These are phyloP conservation scores for Caenorhabditis parvicauda DNA, from an alignment of 2,888 invertebrate species.

Conservation along the genomic window DNA sequence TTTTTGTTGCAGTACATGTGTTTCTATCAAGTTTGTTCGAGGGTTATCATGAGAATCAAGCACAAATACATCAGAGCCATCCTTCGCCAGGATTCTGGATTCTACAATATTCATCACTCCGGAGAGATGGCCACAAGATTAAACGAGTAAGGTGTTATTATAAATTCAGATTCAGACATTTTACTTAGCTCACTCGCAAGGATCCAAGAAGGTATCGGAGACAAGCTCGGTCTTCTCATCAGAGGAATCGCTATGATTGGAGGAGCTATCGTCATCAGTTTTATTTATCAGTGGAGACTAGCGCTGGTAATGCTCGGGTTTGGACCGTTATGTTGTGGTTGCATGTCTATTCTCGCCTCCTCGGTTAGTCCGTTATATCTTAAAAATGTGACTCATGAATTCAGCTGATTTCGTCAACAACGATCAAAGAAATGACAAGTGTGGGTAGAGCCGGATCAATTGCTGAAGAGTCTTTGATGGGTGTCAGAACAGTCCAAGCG, in stretches of 20 bases:
- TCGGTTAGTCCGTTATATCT: background rate
- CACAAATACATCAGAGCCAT: conserved; percentile 35
- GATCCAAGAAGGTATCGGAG: conserved; percentile 47
- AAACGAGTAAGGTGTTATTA: conserved; percentile 31
- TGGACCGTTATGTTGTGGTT: conserved; percentile 44
- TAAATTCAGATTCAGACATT: background rate
- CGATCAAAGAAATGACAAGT: conserved; percentile 31
- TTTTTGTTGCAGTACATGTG: conserved; percentile 37
- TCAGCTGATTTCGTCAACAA: conserved; percentile 42
- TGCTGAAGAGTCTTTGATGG: conserved; percentile 49
- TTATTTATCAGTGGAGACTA: conserved; percentile 46
- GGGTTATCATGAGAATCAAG: conserved; percentile 36
- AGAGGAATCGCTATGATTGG: conserved; percentile 40
- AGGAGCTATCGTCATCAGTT: conserved; percentile 33
- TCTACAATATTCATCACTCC: conserved; percentile 46
- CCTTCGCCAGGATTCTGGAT: conserved; percentile 47
- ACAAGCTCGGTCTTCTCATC: conserved; percentile 47
- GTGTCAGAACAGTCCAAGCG: conserved; percentile 50
- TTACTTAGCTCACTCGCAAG: conserved; percentile 19
- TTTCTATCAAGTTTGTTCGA: conserved; percentile 42
- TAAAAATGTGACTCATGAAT: conserved; percentile 3
- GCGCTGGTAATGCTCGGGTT: conserved; percentile 48
- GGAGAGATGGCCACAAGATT: conserved; percentile 42
- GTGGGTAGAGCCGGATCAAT: conserved; percentile 48
- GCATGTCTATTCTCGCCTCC: conserved; percentile 51